These are phyloP conservation scores for Chascanopsetta lugubris DNA, from an alignment of 2,113 vertebrate species.

Conservation along the genomic window DNA sequence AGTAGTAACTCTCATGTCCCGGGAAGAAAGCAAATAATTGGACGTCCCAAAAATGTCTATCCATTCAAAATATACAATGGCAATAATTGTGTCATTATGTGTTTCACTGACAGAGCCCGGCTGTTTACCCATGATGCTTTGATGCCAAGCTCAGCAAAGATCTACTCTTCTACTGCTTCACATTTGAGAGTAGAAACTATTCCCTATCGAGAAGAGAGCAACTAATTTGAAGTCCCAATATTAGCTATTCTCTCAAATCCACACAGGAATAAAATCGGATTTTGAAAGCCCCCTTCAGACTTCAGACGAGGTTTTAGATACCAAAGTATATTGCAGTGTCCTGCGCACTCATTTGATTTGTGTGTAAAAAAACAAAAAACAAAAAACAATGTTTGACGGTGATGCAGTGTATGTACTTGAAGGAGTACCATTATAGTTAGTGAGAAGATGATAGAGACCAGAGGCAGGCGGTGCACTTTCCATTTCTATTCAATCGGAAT, in stretches of 20 bases:
- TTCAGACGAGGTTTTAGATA: too few species aligned
- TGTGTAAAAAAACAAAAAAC: background rate
- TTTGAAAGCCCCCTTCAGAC: too few species aligned
- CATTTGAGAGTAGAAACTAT: background rate
- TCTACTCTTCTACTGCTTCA: background rate
- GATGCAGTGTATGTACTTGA: background rate
- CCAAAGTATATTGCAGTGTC: background rate
- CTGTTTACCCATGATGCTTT: too few species aligned
- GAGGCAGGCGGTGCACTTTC: conserved; percentile 31
- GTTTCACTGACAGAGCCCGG: too few species aligned
- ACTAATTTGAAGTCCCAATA: background rate
- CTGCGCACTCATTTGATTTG: too few species aligned
- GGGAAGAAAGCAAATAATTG: background rate
- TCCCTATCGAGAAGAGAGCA: background rate
- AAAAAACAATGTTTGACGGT: background rate
- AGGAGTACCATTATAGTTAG: conserved; percentile 20
- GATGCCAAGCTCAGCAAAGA: background rate
- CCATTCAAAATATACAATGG: too few species aligned
- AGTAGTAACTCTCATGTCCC: background rate
- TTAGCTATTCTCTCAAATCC: background rate
- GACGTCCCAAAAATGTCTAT: background rate
- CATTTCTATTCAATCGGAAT: conserved; percentile 38
- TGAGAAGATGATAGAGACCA: background rate
- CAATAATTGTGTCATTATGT: too few species aligned
- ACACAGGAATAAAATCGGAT: background rate